A percentile compares a stretch with the other conserved stretches of the same genome.
Evolutionary conservation across 2,113 vertebrate genomes (phyloP).

Genomic region (Ptyas mucosa): DNA sequence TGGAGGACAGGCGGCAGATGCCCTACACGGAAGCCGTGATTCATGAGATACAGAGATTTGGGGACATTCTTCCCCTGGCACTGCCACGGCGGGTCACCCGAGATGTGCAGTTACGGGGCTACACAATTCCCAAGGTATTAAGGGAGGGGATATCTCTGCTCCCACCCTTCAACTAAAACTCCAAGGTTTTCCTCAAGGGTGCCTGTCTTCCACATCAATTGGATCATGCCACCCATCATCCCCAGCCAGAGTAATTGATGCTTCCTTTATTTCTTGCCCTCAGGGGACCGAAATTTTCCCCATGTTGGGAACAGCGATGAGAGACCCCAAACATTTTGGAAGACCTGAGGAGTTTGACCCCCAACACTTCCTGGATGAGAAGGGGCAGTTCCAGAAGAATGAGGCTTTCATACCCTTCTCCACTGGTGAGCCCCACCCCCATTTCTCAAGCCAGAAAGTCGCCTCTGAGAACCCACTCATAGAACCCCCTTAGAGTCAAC

Average conservation of each 20-base stretch:
- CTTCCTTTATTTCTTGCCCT: neutral
- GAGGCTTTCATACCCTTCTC: constrained; percentile 63
- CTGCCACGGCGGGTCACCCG: no score
- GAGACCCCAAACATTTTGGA: constrained; percentile 53
- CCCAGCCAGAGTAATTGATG: neutral
- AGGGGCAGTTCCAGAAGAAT: constrained; percentile 62
- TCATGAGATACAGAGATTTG: constrained; percentile 35
- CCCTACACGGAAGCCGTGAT: constrained; percentile 63
- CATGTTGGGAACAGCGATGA: constrained; percentile 59
- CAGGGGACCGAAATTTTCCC: constrained; percentile 61
- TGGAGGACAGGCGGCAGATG: constrained; percentile 56
- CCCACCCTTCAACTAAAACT: no score
- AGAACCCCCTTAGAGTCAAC: neutral
- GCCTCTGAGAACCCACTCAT: neutral
- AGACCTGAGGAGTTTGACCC: constrained; percentile 60
- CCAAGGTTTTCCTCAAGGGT: no score
- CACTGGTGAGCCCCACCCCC: constrained; percentile 39
- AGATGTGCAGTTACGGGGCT: no score
- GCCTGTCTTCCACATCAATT: neutral
- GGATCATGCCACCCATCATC: neutral
- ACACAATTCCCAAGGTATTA: no score
- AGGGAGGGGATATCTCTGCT: no score
- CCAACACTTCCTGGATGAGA: constrained; percentile 62
- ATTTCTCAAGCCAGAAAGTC: neutral
- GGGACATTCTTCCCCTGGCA: constrained; percentile 49